Conservation (phyloP, 2,113 vertebrate species). For the Nerophis ophidion region DNA sequence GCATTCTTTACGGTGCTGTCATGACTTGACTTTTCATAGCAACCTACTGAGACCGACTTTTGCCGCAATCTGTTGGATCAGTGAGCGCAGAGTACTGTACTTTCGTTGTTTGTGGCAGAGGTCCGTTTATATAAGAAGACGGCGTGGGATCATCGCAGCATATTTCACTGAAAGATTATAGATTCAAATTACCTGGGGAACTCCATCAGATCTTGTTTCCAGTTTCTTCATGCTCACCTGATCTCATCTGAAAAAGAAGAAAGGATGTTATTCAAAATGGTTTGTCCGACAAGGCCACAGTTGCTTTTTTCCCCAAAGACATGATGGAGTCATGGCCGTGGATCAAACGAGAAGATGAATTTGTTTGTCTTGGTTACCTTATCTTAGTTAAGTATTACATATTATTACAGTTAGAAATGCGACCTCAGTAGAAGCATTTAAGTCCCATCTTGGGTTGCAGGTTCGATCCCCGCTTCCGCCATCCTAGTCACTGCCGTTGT, state of each 20-base stretch:
- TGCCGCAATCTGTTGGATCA: slow-evolving; percentile 18
- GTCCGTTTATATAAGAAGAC: slow-evolving; percentile 19
- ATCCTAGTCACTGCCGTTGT: too few species aligned
- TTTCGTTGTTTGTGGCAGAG: slow-evolving; percentile 27
- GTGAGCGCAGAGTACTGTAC: slow-evolving; percentile 6
- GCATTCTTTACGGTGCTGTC: slow-evolving; percentile 58
- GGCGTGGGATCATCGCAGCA: slow-evolving; percentile 13
- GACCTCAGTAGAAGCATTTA: too few species aligned
- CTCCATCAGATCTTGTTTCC: slow-evolving; percentile 35
- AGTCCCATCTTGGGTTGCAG: too few species aligned
- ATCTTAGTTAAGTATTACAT: too few species aligned
- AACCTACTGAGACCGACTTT: neutral
- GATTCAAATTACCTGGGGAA: slow-evolving; percentile 38
- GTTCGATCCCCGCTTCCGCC: too few species aligned
- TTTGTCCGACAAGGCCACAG: neutral
- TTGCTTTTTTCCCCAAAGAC: neutral
- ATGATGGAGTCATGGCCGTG: too few species aligned
- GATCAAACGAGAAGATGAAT: too few species aligned
- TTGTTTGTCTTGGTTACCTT: too few species aligned
- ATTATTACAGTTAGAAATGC: too few species aligned
- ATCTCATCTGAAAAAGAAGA: slow-evolving; percentile 48
- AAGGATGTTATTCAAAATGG: slow-evolving; percentile 24
- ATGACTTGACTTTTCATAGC: slow-evolving; percentile 49
- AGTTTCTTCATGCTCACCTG: slow-evolving; percentile 29
- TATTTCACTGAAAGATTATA: slow-evolving; percentile 26